phyloP scores from a whole-genome alignment of 2,797 vertebrate genomes.

The Rhincodon typus region DNA sequence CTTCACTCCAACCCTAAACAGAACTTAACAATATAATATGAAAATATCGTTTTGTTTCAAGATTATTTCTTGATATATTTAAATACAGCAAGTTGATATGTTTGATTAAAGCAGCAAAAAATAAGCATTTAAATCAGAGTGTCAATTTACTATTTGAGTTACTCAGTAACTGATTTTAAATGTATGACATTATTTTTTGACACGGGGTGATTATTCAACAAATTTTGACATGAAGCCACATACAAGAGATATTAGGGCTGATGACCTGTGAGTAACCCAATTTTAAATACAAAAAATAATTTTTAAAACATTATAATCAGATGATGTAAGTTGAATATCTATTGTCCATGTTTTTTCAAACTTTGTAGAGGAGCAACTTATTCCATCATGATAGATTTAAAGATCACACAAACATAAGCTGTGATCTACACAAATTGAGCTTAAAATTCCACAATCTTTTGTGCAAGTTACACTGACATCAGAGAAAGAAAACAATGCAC shows the following conservation, averaged over 20 bases:
- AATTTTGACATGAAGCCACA: not conserved
- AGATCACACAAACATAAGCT: not conserved
- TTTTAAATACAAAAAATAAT: not conserved
- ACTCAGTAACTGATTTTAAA: not conserved
- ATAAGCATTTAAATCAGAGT: not conserved
- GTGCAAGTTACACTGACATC: not conserved
- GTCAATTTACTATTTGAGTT: not conserved
- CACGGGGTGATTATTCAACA: not conserved
- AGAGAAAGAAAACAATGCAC: not conserved
- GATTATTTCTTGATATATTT: not conserved
- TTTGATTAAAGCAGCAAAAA: not conserved
- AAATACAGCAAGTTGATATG: not conserved
- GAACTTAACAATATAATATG: not conserved
- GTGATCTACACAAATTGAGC: not conserved
- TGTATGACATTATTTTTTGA: not conserved
- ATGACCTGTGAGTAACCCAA: not conserved
- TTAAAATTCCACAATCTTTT: not conserved
- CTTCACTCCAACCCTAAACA: not conserved
- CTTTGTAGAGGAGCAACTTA: not conserved
- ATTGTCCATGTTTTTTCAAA: too few relatives aligned
- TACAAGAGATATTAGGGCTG: not conserved
- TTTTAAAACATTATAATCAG: too few relatives aligned
- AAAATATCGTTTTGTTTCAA: not conserved
- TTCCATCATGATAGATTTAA: not conserved
- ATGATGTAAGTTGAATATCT: too few relatives aligned